These are phyloP conservation scores for Geococcyx californianus DNA, from an alignment of 2,113 vertebrate genomes.

Conservation along the genomic window DNA sequence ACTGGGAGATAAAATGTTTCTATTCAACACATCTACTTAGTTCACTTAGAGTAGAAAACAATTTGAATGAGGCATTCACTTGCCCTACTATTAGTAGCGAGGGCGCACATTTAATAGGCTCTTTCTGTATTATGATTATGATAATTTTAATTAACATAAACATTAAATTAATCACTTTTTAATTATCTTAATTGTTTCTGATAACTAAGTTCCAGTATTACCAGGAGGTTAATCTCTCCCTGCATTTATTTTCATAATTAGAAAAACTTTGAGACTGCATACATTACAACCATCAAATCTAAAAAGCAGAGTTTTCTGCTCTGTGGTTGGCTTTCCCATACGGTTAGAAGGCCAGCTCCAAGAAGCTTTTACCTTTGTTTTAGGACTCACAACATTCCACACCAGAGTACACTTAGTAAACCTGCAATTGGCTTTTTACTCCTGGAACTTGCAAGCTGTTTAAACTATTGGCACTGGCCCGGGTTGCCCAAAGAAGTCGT, in stretches of 20 bases:
- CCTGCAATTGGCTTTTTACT: background rate
- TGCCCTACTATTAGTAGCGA: background rate
- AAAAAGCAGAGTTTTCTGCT: background rate
- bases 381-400: background rate
- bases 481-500: too few species aligned
- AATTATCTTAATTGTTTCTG: slow-evolving; percentile 46
- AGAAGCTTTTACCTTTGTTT: background rate
- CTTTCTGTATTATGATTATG: slow-evolving; percentile 10
- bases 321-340: background rate
- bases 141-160: slow-evolving; percentile 43
- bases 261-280: background rate
- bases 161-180: slow-evolving; percentile 19
- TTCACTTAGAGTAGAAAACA: background rate
- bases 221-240: background rate
- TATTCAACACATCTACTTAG: background rate
- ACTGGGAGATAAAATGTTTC: background rate
- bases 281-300: background rate
- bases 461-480: background rate
- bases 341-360: background rate
- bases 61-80: background rate
- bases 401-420: background rate
- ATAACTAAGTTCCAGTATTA: slow-evolving; percentile 5
- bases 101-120: background rate
- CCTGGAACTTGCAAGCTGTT: background rate
- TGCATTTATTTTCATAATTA: slow-evolving; percentile 17